Evolutionary conservation across 2,888 invertebrate species (phyloP).

Genomic region (Cephus rjabovi): DNA sequence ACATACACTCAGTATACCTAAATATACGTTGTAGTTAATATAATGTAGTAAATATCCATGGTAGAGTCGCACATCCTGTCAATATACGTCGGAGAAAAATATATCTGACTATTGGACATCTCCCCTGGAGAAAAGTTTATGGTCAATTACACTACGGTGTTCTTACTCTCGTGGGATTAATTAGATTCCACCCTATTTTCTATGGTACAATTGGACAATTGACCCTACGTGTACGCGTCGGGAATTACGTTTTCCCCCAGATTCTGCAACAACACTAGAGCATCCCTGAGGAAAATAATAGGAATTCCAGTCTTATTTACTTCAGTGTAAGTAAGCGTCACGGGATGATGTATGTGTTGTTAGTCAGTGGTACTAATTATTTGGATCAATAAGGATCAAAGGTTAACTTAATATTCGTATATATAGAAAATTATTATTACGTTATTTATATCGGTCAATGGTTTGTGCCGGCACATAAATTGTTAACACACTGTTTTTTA

Average conservation of each 20-base stretch:
- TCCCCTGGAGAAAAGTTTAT: not conserved
- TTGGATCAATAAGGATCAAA: not conserved
- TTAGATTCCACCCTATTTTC: not conserved
- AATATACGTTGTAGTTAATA: not conserved
- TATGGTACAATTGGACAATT: not conserved
- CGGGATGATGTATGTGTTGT: not conserved
- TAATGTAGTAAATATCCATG: not conserved
- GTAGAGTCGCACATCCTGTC: not conserved
- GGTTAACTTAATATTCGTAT: not conserved
- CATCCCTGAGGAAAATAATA: not conserved
- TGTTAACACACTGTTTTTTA: not conserved
- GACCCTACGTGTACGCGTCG: not conserved
- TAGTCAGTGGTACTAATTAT: not conserved
- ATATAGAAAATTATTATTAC: not conserved
- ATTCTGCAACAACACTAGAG: not conserved
- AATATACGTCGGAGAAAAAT: not conserved
- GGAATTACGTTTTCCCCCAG: not conserved
- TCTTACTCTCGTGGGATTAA: not conserved
- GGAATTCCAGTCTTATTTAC: not conserved
- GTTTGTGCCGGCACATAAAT: too few relatives aligned
- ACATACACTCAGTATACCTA: not conserved
- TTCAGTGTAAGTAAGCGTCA: not conserved
- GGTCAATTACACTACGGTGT: not conserved
- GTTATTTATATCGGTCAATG: not conserved
- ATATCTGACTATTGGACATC: not conserved